Conservation (phyloP, 2,888 invertebrate species). For the Phengaris alcon region DNA sequence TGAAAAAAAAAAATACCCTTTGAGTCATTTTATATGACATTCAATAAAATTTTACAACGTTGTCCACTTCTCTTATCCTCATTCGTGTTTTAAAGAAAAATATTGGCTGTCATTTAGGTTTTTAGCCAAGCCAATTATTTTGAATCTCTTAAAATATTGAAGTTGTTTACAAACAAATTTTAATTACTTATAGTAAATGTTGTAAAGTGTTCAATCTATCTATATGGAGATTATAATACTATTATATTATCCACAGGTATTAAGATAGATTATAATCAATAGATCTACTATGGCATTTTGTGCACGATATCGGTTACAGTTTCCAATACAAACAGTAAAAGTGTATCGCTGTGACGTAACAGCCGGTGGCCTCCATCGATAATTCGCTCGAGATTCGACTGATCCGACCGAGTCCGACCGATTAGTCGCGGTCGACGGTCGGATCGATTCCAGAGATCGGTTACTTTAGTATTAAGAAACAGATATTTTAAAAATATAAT, state of each 20-base stretch:
- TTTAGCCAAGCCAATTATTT: too few species aligned
- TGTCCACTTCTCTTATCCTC: too few species aligned
- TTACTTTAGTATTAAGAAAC: constrained; percentile 4
- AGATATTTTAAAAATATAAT: neutral
- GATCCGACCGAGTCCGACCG: constrained; percentile 18
- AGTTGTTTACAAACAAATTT: too few species aligned
- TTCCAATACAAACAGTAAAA: neutral
- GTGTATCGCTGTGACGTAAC: constrained; percentile 16
- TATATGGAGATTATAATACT: too few species aligned
- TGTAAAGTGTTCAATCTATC: too few species aligned
- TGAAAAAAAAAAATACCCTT: neutral
- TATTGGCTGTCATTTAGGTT: neutral
- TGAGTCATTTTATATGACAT: neutral
- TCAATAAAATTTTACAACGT: neutral
- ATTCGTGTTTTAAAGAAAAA: neutral
- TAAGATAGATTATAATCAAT: neutral
- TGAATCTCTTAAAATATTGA: too few species aligned
- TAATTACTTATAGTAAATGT: too few species aligned
- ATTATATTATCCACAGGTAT: too few species aligned
- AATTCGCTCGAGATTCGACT: constrained; percentile 2
- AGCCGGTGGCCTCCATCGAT: neutral
- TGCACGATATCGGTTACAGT: neutral
- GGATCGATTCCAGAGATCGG: constrained; percentile 8
- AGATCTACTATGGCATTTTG: neutral
- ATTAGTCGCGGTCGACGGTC: constrained; percentile 23